phyloP scores from a whole-genome alignment of 2,113 vertebrate species.

The Lepisosteus osseus region DNA sequence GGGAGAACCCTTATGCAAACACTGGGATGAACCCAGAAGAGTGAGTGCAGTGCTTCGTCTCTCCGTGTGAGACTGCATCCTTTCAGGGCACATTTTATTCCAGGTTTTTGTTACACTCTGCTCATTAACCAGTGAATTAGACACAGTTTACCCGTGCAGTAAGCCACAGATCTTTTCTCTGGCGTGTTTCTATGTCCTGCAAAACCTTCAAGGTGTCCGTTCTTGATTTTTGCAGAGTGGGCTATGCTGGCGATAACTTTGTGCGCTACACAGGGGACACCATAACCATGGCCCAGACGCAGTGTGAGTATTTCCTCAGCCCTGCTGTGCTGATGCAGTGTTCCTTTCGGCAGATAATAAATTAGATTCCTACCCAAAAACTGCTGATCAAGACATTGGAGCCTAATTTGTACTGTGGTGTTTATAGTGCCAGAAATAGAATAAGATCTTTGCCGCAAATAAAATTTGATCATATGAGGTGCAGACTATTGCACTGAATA shows the following conservation, averaged over 20 bases:
- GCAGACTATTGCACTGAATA: too few relatives aligned
- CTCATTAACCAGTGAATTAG: not conserved
- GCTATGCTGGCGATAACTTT: slow-evolving; percentile 96
- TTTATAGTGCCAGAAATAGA: too few relatives aligned
- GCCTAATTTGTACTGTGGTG: too few relatives aligned
- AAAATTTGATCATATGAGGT: too few relatives aligned
- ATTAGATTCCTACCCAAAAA: too few relatives aligned
- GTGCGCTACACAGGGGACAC: slow-evolving; percentile 89
- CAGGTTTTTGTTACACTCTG: not conserved
- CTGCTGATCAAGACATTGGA: too few relatives aligned
- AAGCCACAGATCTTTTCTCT: not conserved
- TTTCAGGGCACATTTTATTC: too few relatives aligned
- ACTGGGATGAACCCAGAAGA: slow-evolving; percentile 94
- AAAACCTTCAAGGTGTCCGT: slow-evolving; percentile 8
- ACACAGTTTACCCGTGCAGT: too few relatives aligned
- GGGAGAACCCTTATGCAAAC: slow-evolving; percentile 93
- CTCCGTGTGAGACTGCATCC: too few relatives aligned
- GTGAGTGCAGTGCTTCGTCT: slow-evolving; percentile 62
- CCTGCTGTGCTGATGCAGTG: not conserved
- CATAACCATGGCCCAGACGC: slow-evolving; percentile 94
- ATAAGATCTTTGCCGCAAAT: too few relatives aligned
- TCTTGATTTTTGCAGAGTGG: slow-evolving; percentile 72
- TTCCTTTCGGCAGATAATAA: too few relatives aligned
- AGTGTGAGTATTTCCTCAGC: slow-evolving; percentile 72
- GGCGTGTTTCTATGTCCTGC: not conserved